phyloP scores from a whole-genome alignment of 2,797 vertebrate species.

The Oreortyx pictus region DNA sequence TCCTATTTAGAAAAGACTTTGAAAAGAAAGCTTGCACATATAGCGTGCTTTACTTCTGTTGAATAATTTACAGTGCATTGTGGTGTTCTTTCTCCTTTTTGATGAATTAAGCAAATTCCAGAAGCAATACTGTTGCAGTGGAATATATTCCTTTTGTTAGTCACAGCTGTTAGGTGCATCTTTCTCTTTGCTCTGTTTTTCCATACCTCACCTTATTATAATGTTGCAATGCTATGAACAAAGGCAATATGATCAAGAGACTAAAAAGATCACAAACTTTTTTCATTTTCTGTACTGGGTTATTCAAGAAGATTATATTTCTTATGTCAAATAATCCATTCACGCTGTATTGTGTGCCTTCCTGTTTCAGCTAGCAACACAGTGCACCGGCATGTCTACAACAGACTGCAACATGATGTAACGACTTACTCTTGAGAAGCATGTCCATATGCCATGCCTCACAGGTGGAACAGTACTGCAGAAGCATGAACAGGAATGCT shows the following conservation, averaged over 20 bases:
- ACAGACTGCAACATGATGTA: background rate
- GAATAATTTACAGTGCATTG: conserved; percentile 41
- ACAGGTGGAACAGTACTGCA: background rate
- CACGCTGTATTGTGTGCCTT: background rate
- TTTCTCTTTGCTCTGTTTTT: conserved; percentile 19
- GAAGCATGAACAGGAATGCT: background rate
- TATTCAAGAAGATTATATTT: background rate
- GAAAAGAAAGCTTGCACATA: conserved; percentile 27
- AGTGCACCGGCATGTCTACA: background rate
- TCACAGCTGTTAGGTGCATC: background rate
- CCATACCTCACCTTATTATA: background rate
- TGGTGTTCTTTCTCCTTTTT: background rate
- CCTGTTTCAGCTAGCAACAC: background rate
- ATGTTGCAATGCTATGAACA: conserved; percentile 28
- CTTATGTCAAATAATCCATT: conserved; percentile 37
- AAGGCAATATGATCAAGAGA: conserved; percentile 38
- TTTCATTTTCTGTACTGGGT: background rate
- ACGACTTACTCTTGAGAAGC: background rate
- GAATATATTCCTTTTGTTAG: conserved; percentile 13
- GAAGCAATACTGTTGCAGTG: background rate
- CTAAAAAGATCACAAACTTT: conserved; percentile 29
- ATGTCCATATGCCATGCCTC: background rate
- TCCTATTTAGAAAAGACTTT: conserved; percentile 30
- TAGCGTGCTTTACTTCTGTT: conserved; percentile 1
- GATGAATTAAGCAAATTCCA: background rate